These are phyloP conservation scores for Yponomeuta malinellus DNA, from an alignment of 2,888 invertebrate genomes.

Conservation along the genomic window DNA sequence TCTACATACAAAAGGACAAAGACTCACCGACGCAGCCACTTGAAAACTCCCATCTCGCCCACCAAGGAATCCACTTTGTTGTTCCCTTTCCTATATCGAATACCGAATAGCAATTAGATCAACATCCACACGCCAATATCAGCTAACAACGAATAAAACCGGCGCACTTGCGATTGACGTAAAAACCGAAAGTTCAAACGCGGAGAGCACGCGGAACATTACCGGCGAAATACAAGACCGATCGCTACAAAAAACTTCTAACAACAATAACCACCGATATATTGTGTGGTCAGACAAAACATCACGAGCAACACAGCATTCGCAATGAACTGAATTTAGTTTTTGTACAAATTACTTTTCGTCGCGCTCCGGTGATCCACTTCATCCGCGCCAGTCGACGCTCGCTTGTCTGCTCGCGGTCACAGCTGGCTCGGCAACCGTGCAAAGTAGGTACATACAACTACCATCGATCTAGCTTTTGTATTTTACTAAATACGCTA, in stretches of 20 bases:
- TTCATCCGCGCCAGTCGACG: constrained; percentile 46
- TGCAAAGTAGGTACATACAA: constrained; percentile 22
- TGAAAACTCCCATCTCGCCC: constrained; percentile 68
- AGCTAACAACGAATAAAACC: constrained; percentile 19
- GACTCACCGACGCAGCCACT: constrained; percentile 72
- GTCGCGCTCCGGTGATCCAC: constrained; percentile 71
- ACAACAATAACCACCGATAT: constrained; percentile 70
- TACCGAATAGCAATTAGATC: constrained; percentile 1
- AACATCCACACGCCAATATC: neutral
- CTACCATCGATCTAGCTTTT: constrained; percentile 2
- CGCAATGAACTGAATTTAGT: constrained; percentile 72
- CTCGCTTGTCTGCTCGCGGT: constrained; percentile 28
- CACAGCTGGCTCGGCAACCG: constrained; percentile 38
- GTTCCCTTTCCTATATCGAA: constrained; percentile 15
- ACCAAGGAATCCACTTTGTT: constrained; percentile 51
- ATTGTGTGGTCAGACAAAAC: constrained; percentile 74
- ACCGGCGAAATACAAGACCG: constrained; percentile 59
- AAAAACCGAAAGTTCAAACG: constrained; percentile 42
- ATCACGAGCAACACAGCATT: constrained; percentile 68
- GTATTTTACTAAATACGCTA: constrained; percentile 18
- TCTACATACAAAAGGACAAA: constrained; percentile 15
- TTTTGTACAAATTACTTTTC: constrained; percentile 74
- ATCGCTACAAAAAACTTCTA: constrained; percentile 62
- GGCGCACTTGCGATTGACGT: constrained; percentile 14
- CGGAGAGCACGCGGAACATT: constrained; percentile 56